Conservation (phyloP, 2,888 invertebrate genomes). For the Ornithoptera alexandrae region DNA sequence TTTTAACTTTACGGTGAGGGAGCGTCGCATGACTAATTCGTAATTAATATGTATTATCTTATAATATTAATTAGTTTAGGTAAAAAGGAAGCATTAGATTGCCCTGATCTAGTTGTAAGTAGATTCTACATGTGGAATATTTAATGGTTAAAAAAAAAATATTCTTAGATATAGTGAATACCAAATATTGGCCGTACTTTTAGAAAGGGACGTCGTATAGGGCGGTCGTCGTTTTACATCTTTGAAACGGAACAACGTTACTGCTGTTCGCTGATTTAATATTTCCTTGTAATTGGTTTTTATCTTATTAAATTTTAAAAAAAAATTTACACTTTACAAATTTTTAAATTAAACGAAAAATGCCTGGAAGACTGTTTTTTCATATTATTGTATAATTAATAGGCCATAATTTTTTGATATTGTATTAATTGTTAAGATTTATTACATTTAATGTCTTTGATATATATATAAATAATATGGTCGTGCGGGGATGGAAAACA, state of each 20-base stretch:
- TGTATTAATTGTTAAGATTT: constrained; percentile 69
- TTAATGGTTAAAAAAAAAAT: constrained; percentile 4
- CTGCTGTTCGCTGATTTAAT: constrained; percentile 60
- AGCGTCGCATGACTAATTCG: constrained; percentile 34
- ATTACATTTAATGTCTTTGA: constrained; percentile 44
- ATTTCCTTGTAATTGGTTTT: constrained; percentile 68
- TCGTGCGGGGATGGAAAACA: constrained; percentile 24
- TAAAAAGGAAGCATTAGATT: neutral
- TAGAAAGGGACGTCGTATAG: constrained; percentile 45
- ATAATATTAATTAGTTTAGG: constrained; percentile 9
- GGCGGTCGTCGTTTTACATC: constrained; percentile 38
- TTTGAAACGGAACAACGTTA: constrained; percentile 33
- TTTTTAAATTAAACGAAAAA: constrained; percentile 72
- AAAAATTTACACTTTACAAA: constrained; percentile 74
- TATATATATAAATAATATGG: constrained; percentile 25
- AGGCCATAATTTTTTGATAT: constrained; percentile 76
- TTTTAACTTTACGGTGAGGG: constrained; percentile 15
- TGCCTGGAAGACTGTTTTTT: constrained; percentile 77
- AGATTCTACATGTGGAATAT: constrained; percentile 8
- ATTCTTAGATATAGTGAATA: constrained; percentile 47
- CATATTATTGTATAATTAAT: constrained; percentile 68
- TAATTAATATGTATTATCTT: constrained; percentile 30
- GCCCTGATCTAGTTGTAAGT: neutral
- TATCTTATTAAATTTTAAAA: constrained; percentile 33
- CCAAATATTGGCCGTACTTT: constrained; percentile 59